These are phyloP conservation scores for Sminthurinus aureus DNA, from an alignment of 2,888 invertebrate species.

Conservation along the genomic window DNA sequence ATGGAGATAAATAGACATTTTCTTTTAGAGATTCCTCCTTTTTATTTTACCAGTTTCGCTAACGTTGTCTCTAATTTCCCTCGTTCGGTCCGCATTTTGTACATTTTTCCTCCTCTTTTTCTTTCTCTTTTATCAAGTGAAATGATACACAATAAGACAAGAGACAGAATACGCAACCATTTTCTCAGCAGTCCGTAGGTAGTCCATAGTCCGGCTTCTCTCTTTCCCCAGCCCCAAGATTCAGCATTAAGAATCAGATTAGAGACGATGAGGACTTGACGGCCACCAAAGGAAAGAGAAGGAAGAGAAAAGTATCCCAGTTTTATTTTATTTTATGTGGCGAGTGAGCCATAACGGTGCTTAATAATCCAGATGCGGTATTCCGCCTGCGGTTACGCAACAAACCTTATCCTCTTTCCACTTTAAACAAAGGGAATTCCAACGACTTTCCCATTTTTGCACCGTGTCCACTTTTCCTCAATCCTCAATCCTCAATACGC, in stretches of 20 bases:
- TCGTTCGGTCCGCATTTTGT: no score
- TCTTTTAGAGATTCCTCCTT: neutral
- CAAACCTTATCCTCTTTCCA: neutral
- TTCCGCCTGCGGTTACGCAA: constrained; percentile 11
- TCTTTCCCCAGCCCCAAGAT: no score
- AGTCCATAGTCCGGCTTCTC: no score
- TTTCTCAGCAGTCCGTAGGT: no score
- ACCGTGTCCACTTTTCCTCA: no score
- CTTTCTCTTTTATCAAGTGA: no score
- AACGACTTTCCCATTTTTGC: no score
- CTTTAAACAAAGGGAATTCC: no score
- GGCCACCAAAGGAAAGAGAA: neutral
- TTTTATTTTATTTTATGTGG: constrained; percentile 21
- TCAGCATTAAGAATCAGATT: neutral
- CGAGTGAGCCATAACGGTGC: constrained; percentile 16
- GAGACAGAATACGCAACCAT: no score
- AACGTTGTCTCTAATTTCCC: neutral
- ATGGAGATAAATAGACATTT: neutral
- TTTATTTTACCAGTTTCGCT: neutral
- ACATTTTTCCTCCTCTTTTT: no score
- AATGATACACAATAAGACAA: no score
- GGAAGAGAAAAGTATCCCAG: neutral
- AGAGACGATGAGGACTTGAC: neutral
- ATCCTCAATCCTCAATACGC: no score
- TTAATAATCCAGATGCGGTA: constrained; percentile 21